Evolutionary conservation across 2,888 invertebrate genomes (phyloP), one percentile per base, ranked within the genome.

Genomic region (Microchrysa polita): DNA sequence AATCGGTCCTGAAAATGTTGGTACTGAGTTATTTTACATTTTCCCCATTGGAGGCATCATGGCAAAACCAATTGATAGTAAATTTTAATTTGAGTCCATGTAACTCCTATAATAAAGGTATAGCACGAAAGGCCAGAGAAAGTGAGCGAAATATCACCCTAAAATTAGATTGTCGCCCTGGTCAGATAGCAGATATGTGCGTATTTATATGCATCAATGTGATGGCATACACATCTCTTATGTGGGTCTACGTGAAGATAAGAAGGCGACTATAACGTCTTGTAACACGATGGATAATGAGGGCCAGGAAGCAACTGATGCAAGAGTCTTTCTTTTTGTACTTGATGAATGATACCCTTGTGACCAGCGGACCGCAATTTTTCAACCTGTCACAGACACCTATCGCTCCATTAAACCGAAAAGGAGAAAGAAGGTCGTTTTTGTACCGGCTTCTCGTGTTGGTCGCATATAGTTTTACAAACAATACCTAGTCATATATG

Each of bases 341-440:
- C 57, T 74, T 78, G 79, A 79, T 78, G 76, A 53, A 79, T 78
- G 76, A 75, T 75, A 74, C 79, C 79, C 79, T 77, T 75, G 78
- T 77, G 79, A 76, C 77, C 76, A 72, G 73, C 75, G 77, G 76
- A 78, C 79, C 78, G 78, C 77, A 75, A 78, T 78, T 78, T 78
- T 77, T 79, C 78, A 78, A 78, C 76, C 77, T 78, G 78, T 78
- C 79, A 77, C 76, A 76, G 65, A 77, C 76, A 76, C 74, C 75
- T 77, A 75, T 78, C 75, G 76, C 77, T 76, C 73, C 75, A 78
- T 75, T 77, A 75, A 57, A 75, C 76, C 74, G 69, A 61, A 69
- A 65, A 16, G 7, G 61, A 63, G 40, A 63, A 16, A 42, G 9
- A 20, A 18, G 16, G 18, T 23, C 16, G 52, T n/a, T 60, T 60